phyloP scores from a whole-genome alignment of 2,797 vertebrate genomes.

The Sphaeramia orbicularis region DNA sequence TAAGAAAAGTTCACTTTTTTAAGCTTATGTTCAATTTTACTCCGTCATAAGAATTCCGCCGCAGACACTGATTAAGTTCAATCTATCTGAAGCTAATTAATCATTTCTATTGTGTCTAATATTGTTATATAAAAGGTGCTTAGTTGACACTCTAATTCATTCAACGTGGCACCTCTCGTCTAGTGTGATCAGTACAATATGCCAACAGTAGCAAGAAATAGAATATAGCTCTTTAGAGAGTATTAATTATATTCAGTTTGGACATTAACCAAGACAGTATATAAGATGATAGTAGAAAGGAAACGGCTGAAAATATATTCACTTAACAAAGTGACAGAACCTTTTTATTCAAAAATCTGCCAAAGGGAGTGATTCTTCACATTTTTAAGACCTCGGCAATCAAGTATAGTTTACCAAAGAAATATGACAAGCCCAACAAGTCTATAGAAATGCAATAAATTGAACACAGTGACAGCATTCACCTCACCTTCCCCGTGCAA shows the following conservation, averaged over 20 bases:
- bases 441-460: constrained; percentile 10
- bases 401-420: constrained; percentile 10
- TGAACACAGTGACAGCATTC: constrained; percentile 14
- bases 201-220: constrained; percentile 65
- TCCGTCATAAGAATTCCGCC: constrained; percentile 42
- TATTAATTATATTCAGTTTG: constrained; percentile 71
- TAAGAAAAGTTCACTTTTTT: constrained; percentile 66
- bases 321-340: background rate
- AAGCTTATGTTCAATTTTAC: constrained; percentile 45
- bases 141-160: constrained; percentile 82
- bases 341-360: background rate
- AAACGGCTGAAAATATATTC: constrained; percentile 20
- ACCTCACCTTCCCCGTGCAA: constrained; percentile 9
- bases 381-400: background rate
- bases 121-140: constrained; percentile 81
- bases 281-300: constrained; percentile 22
- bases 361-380: background rate
- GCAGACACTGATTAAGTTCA: constrained; percentile 67
- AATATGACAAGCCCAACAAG: background rate
- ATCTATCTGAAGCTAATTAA: constrained; percentile 78
- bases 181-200: constrained; percentile 69
- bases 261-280: constrained; percentile 48
- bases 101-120: constrained; percentile 78
- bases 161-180: constrained; percentile 56
- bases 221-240: constrained; percentile 57